Evolutionary conservation across 2,113 vertebrate genomes (phyloP), one percentile per base, ranked within the genome.

Genomic region (Tachysurus vachellii): DNA sequence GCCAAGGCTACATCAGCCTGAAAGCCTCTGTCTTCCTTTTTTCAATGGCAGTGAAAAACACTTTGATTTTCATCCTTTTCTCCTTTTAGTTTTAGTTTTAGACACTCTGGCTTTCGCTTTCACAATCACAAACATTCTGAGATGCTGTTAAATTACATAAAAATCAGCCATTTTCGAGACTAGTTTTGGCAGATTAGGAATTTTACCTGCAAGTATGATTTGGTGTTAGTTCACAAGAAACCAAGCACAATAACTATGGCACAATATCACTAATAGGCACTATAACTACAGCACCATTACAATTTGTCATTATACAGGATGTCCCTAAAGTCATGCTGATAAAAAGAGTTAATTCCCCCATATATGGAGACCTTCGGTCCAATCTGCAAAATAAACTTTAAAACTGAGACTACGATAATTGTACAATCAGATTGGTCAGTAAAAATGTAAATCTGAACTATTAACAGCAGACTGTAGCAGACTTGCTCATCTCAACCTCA

Each of bases 1-100:
- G 85, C 70, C 84, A 73, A 90, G 85, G 86, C 83, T 88, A 87
- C 82, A 47, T 88, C 76, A 36, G 84, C 36, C 82, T n/a, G 66
- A 85, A 81, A 82, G 50, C 87, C 79, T 80, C 42, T 42, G 19
- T 36, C 42, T 11, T 9, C 21, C 28, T 16, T 64, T 86, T 82
- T 3, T 16, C 36, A 31, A 82, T 16, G 10, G 36, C 19, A 79
- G 66, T 12, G 8, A 75, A 31, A 31, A 64, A 26, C 71, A 31
- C 57, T 85, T 61, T 76, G 23, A 61, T 62, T 70, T 59, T 3
- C 1, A 57, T 36, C n/a, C 62, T 16, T 28, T 66, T 61, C 26
- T 1, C 44, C 16, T 57, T 36, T 4, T 19, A 4, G 23, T 81
- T 81, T 31, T 42, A 17, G 19, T 82, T 50, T 26, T 26, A 73